Percentiles rank a stretch among this genome's conserved stretches.
These are phyloP conservation scores for Azorinus chamasolen DNA, from an alignment of 2,888 invertebrate species.

Conservation along the genomic window DNA sequence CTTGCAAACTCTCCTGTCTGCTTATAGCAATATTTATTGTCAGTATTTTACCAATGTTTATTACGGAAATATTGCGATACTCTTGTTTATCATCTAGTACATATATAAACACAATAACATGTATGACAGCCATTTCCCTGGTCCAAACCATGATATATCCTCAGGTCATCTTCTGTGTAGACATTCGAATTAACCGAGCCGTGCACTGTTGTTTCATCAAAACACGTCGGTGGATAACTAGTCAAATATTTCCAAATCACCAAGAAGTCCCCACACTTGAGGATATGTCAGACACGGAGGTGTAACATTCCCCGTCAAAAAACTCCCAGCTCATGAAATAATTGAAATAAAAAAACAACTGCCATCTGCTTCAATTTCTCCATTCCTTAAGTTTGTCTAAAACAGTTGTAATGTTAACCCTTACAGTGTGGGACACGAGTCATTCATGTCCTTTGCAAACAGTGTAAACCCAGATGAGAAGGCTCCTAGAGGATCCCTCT, in stretches of 20 bases:
- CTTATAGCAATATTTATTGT: slow-evolving; percentile 73
- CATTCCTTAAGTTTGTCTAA: too few species aligned
- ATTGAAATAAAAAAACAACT: too few species aligned
- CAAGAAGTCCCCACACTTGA: slow-evolving; percentile 66
- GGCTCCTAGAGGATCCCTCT: too few species aligned
- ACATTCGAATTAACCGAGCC: slow-evolving; percentile 72
- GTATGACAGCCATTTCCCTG: slow-evolving; percentile 76
- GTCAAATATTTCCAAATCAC: slow-evolving; percentile 49
- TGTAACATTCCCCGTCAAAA: slow-evolving; percentile 31
- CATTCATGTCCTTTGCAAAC: too few species aligned
- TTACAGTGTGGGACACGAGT: too few species aligned
- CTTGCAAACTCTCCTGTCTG: slow-evolving; percentile 71
- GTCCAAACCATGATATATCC: slow-evolving; percentile 81
- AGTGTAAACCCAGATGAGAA: too few species aligned
- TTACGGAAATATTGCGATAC: slow-evolving; percentile 73
- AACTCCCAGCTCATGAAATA: not conserved
- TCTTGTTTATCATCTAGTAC: slow-evolving; percentile 62
- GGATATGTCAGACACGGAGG: slow-evolving; percentile 70
- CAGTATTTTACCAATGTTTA: slow-evolving; percentile 77
- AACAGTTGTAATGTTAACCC: too few species aligned
- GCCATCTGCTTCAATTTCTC: too few species aligned
- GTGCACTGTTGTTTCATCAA: slow-evolving; percentile 63
- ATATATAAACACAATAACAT: slow-evolving; percentile 77
- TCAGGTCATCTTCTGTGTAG: slow-evolving; percentile 78
- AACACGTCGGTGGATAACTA: slow-evolving; percentile 57